Percentiles rank a stretch among this genome's conserved stretches.
Evolutionary conservation across 2,888 invertebrate genomes (phyloP).

Genomic region (Diploptera punctata): DNA sequence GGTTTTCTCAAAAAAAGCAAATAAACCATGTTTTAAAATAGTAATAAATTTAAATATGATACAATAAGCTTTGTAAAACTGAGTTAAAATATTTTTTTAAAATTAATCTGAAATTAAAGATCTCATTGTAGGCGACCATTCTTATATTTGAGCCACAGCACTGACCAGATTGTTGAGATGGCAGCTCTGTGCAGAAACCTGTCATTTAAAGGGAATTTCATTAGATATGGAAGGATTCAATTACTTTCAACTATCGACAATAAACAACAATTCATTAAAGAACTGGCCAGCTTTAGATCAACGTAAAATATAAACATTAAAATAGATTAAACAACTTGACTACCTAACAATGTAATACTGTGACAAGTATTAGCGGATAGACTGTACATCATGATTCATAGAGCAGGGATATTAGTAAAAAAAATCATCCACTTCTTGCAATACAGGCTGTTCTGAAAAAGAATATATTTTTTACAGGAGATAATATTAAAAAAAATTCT

Average conservation of each 20-base stretch:
- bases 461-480: too few species aligned
- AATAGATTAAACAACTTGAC: constrained; percentile 43
- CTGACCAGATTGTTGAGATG: background rate
- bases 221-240: constrained; percentile 42
- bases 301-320: constrained; percentile 43
- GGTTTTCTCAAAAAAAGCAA: too few species aligned
- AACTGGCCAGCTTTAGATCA: constrained; percentile 40
- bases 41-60: too few species aligned
- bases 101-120: too few species aligned
- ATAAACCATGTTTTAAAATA: too few species aligned
- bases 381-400: constrained; percentile 28
- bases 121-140: too few species aligned
- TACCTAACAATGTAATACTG: constrained; percentile 43
- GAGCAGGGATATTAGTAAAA: constrained; percentile 22
- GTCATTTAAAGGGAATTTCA: constrained; percentile 35
- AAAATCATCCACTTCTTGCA: constrained; percentile 23
- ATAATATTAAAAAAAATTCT: too few species aligned
- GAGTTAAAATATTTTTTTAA: too few species aligned
- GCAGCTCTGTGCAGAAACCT: constrained; percentile 42
- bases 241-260: constrained; percentile 40
- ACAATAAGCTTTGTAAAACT: too few species aligned
- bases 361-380: constrained; percentile 38
- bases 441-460: too few species aligned
- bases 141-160: too few species aligned
- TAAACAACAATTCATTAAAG: constrained; percentile 42